Base-by-base conservation (phyloP, 1,140 invertebrate species). In the Sminthurinus signatus region DNA sequence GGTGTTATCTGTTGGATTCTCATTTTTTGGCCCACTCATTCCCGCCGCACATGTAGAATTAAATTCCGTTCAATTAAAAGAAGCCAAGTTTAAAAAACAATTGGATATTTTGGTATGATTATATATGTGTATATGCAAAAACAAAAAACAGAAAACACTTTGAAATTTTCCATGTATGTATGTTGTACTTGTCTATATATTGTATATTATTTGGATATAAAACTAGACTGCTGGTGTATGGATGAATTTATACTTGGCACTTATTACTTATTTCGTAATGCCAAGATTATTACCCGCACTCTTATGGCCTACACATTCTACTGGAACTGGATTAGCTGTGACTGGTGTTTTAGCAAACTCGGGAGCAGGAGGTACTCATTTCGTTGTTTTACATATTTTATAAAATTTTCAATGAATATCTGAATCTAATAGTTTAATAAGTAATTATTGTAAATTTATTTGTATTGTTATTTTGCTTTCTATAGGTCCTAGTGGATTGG, bases 31-130 rank as follows among this genome's bases (percentile, higher is more conserved):
- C 5, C 70, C 70, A 39, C 55, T 72, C 8, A 69, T 72, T 36
- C 70, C 70, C 15, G 56, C 70, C 15, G 70, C 70, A 39, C 70
- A 72, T 62, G 70, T 72, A 2, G 70, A 72, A 59, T 42, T 72
- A 1, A 69, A 69, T 51, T 72, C 70, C n/a, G 42, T 58, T 42
- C 70, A 69, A 29, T 44, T 72, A 17, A 56, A 48, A 52, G 70
- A 72, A 43, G 57, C 70, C 3, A 51, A 55, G 5, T 57, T 71
- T 25, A 57, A 62, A 39, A 71, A 68, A 36, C 70, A 71, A 48
- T 42, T 71, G 15, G 70, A 71, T 27, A 71, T 71, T 60, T 43
- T 71, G n/a, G n/a, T n/a, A n/a, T n/a, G n/a, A n/a, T n/a, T n/a
- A n/a, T n/a, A n/a, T n/a, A n/a, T n/a, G n/a, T n/a, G n/a, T 1